These are phyloP conservation scores for Magallana ariakensis DNA, from an alignment of 1,140 invertebrate species.

Conservation along the genomic window DNA sequence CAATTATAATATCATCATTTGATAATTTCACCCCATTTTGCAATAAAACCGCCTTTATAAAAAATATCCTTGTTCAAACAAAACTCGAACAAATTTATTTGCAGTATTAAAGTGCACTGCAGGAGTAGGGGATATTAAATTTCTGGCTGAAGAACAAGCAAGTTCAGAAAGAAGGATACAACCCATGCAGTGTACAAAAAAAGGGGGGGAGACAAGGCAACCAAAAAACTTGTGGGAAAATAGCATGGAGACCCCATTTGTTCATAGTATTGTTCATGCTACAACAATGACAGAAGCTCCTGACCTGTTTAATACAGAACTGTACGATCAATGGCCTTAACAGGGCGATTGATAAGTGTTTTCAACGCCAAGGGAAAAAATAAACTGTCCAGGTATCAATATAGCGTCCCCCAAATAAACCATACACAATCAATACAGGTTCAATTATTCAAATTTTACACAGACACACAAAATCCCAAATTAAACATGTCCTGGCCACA, in stretches of 20 bases:
- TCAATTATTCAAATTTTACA: conserved; percentile 19
- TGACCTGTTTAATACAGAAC: not conserved
- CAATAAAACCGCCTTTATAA: conserved; percentile 5
- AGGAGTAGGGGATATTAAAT: conserved; percentile 14
- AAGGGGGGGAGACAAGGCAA: too few relatives aligned
- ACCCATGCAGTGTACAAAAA: not conserved
- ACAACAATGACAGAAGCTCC: not conserved
- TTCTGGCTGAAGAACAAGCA: not conserved
- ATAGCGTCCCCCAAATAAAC: conserved; percentile 8
- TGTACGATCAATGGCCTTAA: not conserved
- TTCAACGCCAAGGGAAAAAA: conserved; percentile 10
- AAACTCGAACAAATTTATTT: conserved; percentile 10
- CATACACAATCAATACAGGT: conserved; percentile 17
- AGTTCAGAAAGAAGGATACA: not conserved
- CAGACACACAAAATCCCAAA: conserved; percentile 27
- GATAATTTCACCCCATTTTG: not conserved
- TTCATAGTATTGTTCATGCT: not conserved
- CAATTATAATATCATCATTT: not conserved
- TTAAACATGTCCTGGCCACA: conserved; percentile 1
- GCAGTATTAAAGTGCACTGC: conserved; percentile 10
- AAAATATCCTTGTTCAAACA: conserved; percentile 29
- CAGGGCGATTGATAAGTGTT: conserved; percentile 25
- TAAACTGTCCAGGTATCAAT: not conserved
- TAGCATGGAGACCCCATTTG: not conserved
- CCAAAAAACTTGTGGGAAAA: not conserved